Evolutionary conservation across 37 sponge, comb jelly and placozoan genomes (phyloP), one percentile per base, ranked within the genome.

Genomic region (Axinella damicornis): DNA sequence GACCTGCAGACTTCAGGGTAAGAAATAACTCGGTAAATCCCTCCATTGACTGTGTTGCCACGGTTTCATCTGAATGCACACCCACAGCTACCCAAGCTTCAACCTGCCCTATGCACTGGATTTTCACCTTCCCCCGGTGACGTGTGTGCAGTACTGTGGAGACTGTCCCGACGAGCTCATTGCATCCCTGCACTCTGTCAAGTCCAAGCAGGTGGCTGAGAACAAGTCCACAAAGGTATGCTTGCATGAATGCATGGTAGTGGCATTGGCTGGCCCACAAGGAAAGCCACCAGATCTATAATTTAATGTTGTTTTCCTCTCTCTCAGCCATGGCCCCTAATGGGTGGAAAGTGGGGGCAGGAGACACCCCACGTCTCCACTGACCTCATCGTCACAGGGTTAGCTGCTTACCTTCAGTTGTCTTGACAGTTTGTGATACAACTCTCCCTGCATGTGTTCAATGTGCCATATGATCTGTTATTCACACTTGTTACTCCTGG

Each of bases 301-400:
- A 46, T 9, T 46, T 46, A 46, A 12, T n/a, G 18, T 18, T 18
- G 15, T 4, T 22, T 61, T 28, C 30, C 34, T 30, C 33, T 36
- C 13, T 20, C 46, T 65, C 40, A 92, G 93, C 77, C 76, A 2
- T 88, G 88, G 89, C 81, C 83, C 20, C 60, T 92, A 41, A 79
- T 64, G 53, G 93, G 93, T 56, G 93, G 93, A 15, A 92, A 74
- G 61, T 92, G 93, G 93, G 85, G 89, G 15, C 19, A 79, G 20
- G 85, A 84, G 59, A 52, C 57, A 5, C 75, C 80, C 24, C 69
- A 90, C 40, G 46, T 67, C 28, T 61, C 85, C 57, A 84, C 81
- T 28, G 90, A 90, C 36, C 74, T 90, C 66, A 74, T 90, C 34
- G 30, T 90, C 33, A 90, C 90, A 37, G 90, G 90, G 90, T 90